phyloP scores from a whole-genome alignment of 2,797 vertebrate species.

The Sebastes umbrosus region DNA sequence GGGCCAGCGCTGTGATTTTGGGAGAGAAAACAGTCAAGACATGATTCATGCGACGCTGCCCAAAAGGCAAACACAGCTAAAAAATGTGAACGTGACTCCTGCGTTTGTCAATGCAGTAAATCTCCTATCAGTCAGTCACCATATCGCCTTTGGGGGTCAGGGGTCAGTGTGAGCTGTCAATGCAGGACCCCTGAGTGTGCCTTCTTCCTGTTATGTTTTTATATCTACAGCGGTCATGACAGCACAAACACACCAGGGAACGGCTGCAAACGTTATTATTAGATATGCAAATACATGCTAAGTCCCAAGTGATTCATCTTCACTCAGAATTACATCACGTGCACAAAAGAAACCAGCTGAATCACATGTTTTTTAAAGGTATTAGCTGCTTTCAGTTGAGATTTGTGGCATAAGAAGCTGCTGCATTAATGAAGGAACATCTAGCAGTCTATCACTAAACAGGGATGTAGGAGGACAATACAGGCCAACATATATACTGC shows the following conservation, averaged over 20 bases:
- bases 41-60: slow-evolving; percentile 31
- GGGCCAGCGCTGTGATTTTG: slow-evolving; percentile 57
- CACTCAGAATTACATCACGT: neutral
- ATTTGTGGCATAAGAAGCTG: neutral
- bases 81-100: slow-evolving; percentile 17
- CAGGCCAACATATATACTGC: neutral
- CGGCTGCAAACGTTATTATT: neutral
- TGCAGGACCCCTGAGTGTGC: neutral
- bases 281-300: slow-evolving; percentile 45
- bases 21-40: slow-evolving; percentile 14
- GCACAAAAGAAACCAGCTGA: neutral
- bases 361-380: neutral
- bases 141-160: neutral
- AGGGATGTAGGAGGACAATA: neutral
- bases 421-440: neutral
- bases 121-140: slow-evolving; percentile 6
- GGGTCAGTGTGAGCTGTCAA: neutral
- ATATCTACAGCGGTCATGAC: slow-evolving; percentile 1
- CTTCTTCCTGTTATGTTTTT: neutral
- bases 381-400: neutral
- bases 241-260: neutral
- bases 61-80: slow-evolving; percentile 13
- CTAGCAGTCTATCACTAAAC: neutral
- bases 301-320: slow-evolving; percentile 10
- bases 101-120: neutral